Evolutionary conservation across 2,888 invertebrate genomes (phyloP).

Genomic region (Beris morrisii): DNA sequence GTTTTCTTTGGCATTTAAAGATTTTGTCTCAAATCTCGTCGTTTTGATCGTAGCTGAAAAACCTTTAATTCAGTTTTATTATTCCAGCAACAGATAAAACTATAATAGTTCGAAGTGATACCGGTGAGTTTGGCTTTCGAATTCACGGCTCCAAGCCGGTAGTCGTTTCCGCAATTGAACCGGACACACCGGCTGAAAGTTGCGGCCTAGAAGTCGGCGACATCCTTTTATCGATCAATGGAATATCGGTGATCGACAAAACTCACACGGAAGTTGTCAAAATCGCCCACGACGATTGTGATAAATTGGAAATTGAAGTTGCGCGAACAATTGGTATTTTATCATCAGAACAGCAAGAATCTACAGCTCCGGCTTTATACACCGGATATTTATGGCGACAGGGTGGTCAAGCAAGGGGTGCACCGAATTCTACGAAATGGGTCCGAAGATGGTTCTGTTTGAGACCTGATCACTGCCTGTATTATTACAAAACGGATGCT

Average conservation of each 20-base stretch:
- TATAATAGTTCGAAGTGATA: slow-evolving; percentile 77
- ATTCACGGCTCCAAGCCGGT: slow-evolving; percentile 95
- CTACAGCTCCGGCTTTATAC: slow-evolving; percentile 65
- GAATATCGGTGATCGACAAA: slow-evolving; percentile 85
- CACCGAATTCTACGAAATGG: slow-evolving; percentile 68
- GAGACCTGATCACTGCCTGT: slow-evolving; percentile 89
- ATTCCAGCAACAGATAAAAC: slow-evolving; percentile 82
- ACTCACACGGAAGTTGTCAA: slow-evolving; percentile 92
- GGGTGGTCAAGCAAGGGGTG: slow-evolving; percentile 62
- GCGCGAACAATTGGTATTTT: slow-evolving; percentile 84
- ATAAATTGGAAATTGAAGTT: slow-evolving; percentile 83
- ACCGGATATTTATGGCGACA: slow-evolving; percentile 79
- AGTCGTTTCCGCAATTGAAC: slow-evolving; percentile 94
- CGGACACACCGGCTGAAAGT: slow-evolving; percentile 89
- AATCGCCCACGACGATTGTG: slow-evolving; percentile 86
- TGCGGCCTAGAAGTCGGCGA: slow-evolving; percentile 93
- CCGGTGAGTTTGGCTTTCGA: slow-evolving; percentile 91
- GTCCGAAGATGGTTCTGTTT: slow-evolving; percentile 88
- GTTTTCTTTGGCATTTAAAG: too few species aligned
- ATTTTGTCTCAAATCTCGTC: too few species aligned
- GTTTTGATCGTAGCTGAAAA: not conserved
- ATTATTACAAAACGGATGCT: slow-evolving; percentile 90
- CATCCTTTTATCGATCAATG: slow-evolving; percentile 90
- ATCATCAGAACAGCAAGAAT: slow-evolving; percentile 66
- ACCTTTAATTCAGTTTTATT: not conserved